phyloP scores from a whole-genome alignment of 2,888 invertebrate genomes.

The Apamea sordens region DNA sequence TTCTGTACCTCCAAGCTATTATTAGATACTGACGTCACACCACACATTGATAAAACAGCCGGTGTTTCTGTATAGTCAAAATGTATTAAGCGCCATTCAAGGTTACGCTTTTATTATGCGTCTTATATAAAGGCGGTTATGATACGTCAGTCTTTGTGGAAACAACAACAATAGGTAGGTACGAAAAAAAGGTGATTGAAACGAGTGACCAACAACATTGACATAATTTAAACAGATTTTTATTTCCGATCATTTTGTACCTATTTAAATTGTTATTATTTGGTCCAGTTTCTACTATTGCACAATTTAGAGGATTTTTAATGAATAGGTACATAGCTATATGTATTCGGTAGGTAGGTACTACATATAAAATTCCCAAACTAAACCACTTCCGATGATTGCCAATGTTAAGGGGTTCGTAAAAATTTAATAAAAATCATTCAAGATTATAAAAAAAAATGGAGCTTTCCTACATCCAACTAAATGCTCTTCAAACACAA shows the following conservation, averaged over 20 bases:
- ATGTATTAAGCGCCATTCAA: constrained; percentile 17
- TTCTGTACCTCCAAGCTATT: rapidly evolving
- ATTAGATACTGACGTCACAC: neutral
- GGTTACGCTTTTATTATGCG: neutral
- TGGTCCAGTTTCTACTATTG: neutral
- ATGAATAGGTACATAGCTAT: neutral
- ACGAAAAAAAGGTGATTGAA: neutral
- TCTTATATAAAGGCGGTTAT: neutral
- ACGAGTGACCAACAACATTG: neutral
- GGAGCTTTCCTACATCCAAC: constrained; percentile 10
- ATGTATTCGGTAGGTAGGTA: neutral
- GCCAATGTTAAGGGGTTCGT: too few species aligned
- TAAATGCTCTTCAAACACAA: constrained; percentile 34
- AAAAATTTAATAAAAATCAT: neutral
- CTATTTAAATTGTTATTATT: neutral
- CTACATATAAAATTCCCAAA: too few species aligned
- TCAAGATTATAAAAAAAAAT: neutral
- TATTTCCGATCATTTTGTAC: neutral
- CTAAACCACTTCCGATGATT: neutral
- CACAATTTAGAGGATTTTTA: neutral
- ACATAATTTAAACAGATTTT: neutral
- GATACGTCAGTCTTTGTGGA: neutral
- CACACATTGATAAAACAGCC: neutral
- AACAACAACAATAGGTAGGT: neutral
- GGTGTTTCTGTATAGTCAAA: neutral